These are phyloP conservation scores for Paramacrobiotus metropolitanus DNA, from an alignment of 1,140 invertebrate species.

Conservation along the genomic window DNA sequence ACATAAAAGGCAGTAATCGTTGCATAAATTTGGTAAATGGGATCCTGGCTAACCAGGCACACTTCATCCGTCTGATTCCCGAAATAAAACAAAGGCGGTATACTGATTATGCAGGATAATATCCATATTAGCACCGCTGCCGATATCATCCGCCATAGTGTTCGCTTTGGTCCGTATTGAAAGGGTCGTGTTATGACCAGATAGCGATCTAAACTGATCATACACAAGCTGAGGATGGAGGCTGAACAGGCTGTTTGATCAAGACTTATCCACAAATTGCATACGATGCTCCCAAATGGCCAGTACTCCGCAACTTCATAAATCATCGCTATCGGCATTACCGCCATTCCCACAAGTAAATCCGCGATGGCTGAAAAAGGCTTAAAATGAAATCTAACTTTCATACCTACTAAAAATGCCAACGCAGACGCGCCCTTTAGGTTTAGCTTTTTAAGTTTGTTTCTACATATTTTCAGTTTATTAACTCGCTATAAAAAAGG, in stretches of 20 bases:
- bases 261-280: conserved; percentile 34
- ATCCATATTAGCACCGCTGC: background rate
- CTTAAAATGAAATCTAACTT: too few relatives aligned
- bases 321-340: conserved; percentile 33
- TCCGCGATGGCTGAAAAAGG: conserved; percentile 78
- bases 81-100: background rate
- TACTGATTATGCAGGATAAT: background rate
- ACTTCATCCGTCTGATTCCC: background rate
- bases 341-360: conserved; percentile 62
- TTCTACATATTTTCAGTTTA: too few relatives aligned
- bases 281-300: conserved; percentile 55
- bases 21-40: conserved; percentile 21
- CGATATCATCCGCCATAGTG: background rate
- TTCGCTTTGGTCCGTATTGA: background rate
- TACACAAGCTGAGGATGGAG: conserved; percentile 70
- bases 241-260: conserved; percentile 38
- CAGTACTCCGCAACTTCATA: conserved; percentile 23
- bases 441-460: too few relatives aligned
- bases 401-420: too few relatives aligned
- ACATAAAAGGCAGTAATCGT: conserved; percentile 29
- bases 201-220: conserved; percentile 63
- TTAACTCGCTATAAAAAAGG: too few relatives aligned
- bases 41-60: background rate
- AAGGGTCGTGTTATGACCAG: background rate
- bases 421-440: too few relatives aligned